Percentiles rank a stretch among this genome's conserved stretches.
phyloP scores from a whole-genome alignment of 2,888 invertebrate genomes.

The Drymonia ruficornis region DNA sequence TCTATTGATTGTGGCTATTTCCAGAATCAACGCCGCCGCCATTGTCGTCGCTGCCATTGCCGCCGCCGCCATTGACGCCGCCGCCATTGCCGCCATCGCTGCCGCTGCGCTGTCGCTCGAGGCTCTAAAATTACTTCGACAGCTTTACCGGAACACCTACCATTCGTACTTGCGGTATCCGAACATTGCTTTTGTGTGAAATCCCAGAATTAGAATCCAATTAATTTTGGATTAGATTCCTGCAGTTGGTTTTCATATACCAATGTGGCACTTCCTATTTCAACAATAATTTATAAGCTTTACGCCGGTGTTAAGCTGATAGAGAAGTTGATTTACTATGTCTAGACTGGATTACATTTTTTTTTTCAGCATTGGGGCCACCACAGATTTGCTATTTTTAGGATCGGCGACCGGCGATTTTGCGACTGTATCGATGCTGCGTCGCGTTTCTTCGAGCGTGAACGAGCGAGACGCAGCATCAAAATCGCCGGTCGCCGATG shows the following conservation, averaged over 20 bases:
- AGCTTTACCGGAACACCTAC: conserved; percentile 14
- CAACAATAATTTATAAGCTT: background rate
- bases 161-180: background rate
- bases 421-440: too few species aligned
- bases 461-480: too few species aligned
- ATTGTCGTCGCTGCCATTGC: conserved; percentile 17
- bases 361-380: too few species aligned
- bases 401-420: too few species aligned
- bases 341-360: too few species aligned
- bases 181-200: background rate
- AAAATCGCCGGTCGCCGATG: too few species aligned
- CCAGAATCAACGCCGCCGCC: conserved; percentile 44
- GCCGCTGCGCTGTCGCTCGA: conserved; percentile 20
- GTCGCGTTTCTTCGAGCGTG: too few species aligned
- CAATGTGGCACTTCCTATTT: background rate
- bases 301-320: background rate
- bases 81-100: conserved; percentile 21
- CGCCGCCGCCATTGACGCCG: conserved; percentile 23
- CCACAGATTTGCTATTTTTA: too few species aligned
- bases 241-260: background rate
- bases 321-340: too few species aligned
- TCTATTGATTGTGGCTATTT: conserved; percentile 72
- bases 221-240: background rate
- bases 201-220: background rate
- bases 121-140: conserved; percentile 28